These are phyloP conservation scores for Liparis tanakae DNA, from an alignment of 2,797 vertebrate species.

Conservation along the genomic window DNA sequence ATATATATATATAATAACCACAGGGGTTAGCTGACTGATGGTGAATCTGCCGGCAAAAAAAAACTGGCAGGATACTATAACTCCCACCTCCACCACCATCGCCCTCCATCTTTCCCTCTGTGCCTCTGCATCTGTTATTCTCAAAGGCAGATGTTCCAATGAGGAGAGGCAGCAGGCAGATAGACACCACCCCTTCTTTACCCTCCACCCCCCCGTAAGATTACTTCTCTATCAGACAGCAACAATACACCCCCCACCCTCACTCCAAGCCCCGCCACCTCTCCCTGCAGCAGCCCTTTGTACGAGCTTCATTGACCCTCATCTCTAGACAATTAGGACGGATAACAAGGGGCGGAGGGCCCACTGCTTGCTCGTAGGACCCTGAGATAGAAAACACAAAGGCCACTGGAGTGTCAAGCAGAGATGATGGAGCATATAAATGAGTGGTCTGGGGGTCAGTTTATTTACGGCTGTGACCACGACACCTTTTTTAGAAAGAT, in stretches of 20 bases:
- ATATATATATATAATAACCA: constrained; percentile 35
- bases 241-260: constrained; percentile 39
- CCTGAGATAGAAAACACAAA: constrained; percentile 34
- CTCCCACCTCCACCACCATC: constrained; percentile 33
- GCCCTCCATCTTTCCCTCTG: constrained; percentile 46
- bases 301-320: constrained; percentile 64
- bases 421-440: constrained; percentile 37
- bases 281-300: constrained; percentile 54
- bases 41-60: constrained; percentile 31
- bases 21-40: not conserved
- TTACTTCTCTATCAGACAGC: constrained; percentile 58
- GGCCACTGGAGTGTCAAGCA: constrained; percentile 39
- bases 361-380: constrained; percentile 38
- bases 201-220: constrained; percentile 28
- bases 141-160: constrained; percentile 77
- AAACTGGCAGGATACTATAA: constrained; percentile 44
- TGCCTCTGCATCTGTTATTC: constrained; percentile 78
- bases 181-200: constrained; percentile 46
- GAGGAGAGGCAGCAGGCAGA: constrained; percentile 76
- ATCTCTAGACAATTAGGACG: constrained; percentile 64
- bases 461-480: constrained; percentile 21
- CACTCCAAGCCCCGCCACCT: constrained; percentile 30
- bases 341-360: constrained; percentile 61
- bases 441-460: not conserved
- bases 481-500: constrained; percentile 18